Conservation (phyloP, 2,797 vertebrate species). For the Scleropages formosus region DNA sequence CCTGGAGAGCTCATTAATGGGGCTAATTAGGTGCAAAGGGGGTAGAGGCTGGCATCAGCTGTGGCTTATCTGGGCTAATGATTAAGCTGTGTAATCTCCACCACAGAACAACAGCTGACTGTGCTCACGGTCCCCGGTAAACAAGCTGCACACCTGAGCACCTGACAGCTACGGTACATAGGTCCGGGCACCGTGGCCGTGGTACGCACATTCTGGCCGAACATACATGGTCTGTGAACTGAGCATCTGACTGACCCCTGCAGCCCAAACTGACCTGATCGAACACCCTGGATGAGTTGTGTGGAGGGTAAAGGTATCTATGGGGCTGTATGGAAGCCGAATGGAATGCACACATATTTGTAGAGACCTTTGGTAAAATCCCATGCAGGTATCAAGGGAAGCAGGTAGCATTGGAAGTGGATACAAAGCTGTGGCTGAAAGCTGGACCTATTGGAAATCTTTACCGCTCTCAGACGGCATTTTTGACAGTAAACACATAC, state of each 20-base stretch:
- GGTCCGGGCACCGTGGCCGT: slow-evolving; percentile 25
- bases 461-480: slow-evolving; percentile 50
- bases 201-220: too few relatives aligned
- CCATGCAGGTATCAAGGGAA: slow-evolving; percentile 49
- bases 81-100: slow-evolving; percentile 92
- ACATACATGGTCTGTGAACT: too few relatives aligned
- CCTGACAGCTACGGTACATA: slow-evolving; percentile 55
- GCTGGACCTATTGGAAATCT: slow-evolving; percentile 75
- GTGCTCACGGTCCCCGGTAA: slow-evolving; percentile 66
- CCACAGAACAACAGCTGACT: slow-evolving; percentile 84
- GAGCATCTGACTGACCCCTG: not conserved
- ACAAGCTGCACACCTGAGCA: slow-evolving; percentile 72
- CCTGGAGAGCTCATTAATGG: slow-evolving; percentile 82
- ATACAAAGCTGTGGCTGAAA: slow-evolving; percentile 62
- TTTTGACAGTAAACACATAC: not conserved
- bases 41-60: slow-evolving; percentile 88
- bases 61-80: slow-evolving; percentile 82
- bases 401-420: slow-evolving; percentile 26
- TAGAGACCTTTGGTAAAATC: slow-evolving; percentile 44
- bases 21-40: slow-evolving; percentile 97
- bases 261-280: not conserved
- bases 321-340: too few relatives aligned
- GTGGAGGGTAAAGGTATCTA: too few relatives aligned
- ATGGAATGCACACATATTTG: too few relatives aligned
- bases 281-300: not conserved